Conservation (phyloP, 2,888 invertebrate species). For the Neelides folsomi region DNA sequence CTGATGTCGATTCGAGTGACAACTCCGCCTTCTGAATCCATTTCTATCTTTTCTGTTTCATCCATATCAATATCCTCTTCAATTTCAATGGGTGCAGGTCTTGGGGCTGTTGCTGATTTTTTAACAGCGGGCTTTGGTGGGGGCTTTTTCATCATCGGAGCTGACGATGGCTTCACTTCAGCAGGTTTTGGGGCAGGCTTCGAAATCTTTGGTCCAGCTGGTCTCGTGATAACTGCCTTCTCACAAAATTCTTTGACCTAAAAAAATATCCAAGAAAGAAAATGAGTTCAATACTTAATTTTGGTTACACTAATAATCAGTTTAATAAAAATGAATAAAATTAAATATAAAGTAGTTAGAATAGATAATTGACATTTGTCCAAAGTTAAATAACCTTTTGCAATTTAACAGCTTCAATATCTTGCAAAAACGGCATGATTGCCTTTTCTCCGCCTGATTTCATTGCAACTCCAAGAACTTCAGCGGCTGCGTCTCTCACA, state of each 20-base stretch:
- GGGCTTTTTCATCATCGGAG: conserved; percentile 37
- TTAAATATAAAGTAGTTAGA: no score
- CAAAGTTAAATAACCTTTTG: conserved; percentile 48
- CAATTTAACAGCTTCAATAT: conserved; percentile 81
- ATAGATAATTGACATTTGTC: neutral
- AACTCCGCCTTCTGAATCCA: conserved; percentile 31
- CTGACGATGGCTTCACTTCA: conserved; percentile 42
- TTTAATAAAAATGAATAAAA: neutral
- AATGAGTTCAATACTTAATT: neutral
- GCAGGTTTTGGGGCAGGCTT: conserved; percentile 46
- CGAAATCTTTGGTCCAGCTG: conserved; percentile 47
- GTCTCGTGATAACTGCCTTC: conserved; percentile 70
- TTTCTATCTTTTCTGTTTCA: conserved; percentile 32
- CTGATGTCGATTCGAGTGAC: conserved; percentile 69
- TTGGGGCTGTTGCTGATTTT: neutral
- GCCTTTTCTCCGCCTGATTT: conserved; percentile 87
- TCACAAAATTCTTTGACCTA: conserved; percentile 81
- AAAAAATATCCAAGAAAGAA: conserved; percentile 5
- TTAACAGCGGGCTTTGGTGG: conserved; percentile 31
- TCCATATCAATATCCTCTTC: neutral
- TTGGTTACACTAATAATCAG: neutral
- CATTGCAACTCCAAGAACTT: conserved; percentile 84
- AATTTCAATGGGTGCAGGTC: neutral
- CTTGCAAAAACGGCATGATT: conserved; percentile 68
- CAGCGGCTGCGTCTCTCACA: conserved; percentile 83